Base-by-base conservation (phyloP, 2,888 invertebrate species). In the Anthophora plumipes region DNA sequence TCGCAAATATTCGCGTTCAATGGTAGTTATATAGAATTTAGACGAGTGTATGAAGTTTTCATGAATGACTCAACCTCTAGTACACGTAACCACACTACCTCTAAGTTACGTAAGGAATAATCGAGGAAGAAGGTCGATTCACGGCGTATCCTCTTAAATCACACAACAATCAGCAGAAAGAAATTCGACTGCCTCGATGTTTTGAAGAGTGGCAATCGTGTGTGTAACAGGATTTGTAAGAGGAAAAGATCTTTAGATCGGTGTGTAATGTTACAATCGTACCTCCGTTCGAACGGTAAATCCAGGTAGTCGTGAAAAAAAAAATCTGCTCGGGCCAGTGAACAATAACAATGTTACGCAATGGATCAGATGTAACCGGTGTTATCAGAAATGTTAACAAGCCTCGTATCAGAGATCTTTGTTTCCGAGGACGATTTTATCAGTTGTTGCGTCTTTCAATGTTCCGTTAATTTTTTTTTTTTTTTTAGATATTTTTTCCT, bases 361-460 rank as follows among this genome's bases (percentile, higher is more conserved):
- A 69, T 48, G 64, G 31, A 20, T 48, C 61, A 52, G 68, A 66
- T 70, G 79, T 74, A 69, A 70, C 74, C 63, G 69, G 48, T 46
- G 64, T 81, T 81, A 81, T 81, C 81, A 39, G 43, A 14, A 70
- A 74, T 74, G 81, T 81, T 79, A 74, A 81, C 76, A 81, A 59
- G 70, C 50, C 8, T 69, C 55, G 41, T 74, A 79, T 79, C 79
- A 43, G 6, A 46, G 68, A 77, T 79, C 74, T 66, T 64, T 59
- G 41, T 25, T 14, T n/a, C n/a, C 39, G 48, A 43, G 22, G 61
- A 59, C 68, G 68, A 70, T 72, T 67, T 80, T 77, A 77, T 80
- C 71, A 52, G 50, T 52, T 46, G 54, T 31, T 31, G 31, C 31
- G 31, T 31, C 31, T 31, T 31, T 31, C 31, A 4, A n/a, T 4